These are phyloP conservation scores for Ciconia maguari DNA, from an alignment of 2,113 vertebrate species.

Conservation along the genomic window DNA sequence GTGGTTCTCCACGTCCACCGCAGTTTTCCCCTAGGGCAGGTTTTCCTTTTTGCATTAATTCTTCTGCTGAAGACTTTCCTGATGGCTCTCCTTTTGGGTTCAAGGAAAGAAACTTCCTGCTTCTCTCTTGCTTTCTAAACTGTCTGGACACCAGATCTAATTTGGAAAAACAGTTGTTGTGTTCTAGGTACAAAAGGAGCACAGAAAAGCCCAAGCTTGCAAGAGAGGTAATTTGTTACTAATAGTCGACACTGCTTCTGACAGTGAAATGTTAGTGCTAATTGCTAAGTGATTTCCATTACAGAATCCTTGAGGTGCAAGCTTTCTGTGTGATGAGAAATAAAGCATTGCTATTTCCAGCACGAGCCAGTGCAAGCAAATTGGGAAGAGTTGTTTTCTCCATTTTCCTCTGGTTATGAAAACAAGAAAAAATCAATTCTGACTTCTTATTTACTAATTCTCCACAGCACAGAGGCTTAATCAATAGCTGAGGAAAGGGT, in stretches of 20 bases:
- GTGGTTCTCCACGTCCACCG: rapidly evolving
- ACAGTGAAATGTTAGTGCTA: neutral
- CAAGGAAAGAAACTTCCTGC: neutral
- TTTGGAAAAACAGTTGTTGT: neutral
- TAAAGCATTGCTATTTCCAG: neutral
- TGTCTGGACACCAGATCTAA: neutral
- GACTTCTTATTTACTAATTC: neutral
- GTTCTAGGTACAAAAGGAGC: neutral
- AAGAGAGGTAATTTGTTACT: neutral
- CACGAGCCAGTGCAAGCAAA: rapidly evolving
- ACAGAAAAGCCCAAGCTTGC: neutral
- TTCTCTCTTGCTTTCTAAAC: neutral
- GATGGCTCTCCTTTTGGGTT: neutral
- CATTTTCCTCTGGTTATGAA: neutral
- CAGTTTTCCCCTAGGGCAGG: neutral
- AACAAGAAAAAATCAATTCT: neutral
- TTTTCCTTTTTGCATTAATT: neutral
- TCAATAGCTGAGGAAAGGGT: neutral
- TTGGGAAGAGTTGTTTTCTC: neutral
- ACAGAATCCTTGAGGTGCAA: neutral
- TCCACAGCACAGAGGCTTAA: neutral
- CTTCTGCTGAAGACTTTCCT: neutral
- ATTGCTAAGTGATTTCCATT: neutral
- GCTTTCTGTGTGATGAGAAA: neutral
- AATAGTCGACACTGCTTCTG: neutral